Conservation (phyloP, 2,888 invertebrate species). For the Syrista parreyssii region DNA sequence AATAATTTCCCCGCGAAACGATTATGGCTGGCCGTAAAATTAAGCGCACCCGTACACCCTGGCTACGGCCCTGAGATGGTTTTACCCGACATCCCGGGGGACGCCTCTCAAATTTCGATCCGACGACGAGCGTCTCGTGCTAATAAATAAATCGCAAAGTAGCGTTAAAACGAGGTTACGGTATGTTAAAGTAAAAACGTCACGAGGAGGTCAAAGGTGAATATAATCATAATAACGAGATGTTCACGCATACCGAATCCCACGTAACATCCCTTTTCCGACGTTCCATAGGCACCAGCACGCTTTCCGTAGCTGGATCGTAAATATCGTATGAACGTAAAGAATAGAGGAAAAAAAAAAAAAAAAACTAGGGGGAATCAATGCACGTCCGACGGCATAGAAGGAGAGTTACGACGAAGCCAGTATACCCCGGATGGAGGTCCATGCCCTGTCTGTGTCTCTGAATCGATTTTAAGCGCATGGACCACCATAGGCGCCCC, state of each 20-base stretch:
- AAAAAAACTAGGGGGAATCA: not conserved
- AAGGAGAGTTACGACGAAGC: constrained; percentile 44
- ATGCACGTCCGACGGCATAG: not conserved
- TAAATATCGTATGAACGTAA: not conserved
- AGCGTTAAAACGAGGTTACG: not conserved
- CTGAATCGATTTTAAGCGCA: constrained; percentile 59
- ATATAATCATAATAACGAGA: not conserved
- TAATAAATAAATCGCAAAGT: not conserved
- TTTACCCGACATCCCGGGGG: constrained; percentile 10
- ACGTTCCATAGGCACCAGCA: not conserved
- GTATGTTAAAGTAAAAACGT: not conserved
- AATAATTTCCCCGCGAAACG: constrained; percentile 55
- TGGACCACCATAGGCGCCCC: constrained; percentile 52
- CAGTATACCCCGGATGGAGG: constrained; percentile 41
- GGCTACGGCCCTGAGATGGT: constrained; percentile 6
- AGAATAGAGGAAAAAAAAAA: not conserved
- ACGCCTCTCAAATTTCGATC: constrained; percentile 9
- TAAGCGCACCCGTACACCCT: constrained; percentile 31
- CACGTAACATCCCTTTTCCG: not conserved
- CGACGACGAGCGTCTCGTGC: not conserved
- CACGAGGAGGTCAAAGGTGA: not conserved
- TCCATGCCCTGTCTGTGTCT: constrained; percentile 55
- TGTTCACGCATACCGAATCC: not conserved
- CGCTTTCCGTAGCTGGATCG: not conserved
- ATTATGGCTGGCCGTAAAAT: constrained; percentile 58